These are phyloP conservation scores for Cyclophora albipunctata DNA, from an alignment of 2,888 invertebrate genomes.

Conservation along the genomic window DNA sequence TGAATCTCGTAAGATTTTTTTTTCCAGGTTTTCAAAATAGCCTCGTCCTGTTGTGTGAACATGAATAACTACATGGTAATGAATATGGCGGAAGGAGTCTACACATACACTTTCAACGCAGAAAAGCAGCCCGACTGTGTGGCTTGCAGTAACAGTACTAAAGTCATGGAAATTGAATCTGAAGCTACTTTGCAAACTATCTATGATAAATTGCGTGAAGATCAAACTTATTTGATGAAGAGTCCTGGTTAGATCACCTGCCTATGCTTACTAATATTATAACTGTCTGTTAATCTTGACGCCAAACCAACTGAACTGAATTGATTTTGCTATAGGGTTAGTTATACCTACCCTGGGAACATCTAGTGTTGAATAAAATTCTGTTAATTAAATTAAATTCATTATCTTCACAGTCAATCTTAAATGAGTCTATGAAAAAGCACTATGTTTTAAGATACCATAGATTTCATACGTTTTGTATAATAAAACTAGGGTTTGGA, in stretches of 20 bases:
- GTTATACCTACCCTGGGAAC: too few species aligned
- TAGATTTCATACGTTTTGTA: too few species aligned
- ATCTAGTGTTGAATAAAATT: too few species aligned
- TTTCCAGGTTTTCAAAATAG: conserved; percentile 91
- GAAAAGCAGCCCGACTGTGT: conserved; percentile 91
- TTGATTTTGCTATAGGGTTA: too few species aligned
- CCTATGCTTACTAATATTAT: too few species aligned
- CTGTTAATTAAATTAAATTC: too few species aligned
- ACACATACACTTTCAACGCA: conserved; percentile 95
- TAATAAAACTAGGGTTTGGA: too few species aligned
- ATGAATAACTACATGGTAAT: conserved; percentile 98
- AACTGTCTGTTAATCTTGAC: too few species aligned
- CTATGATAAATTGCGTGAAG: conserved; percentile 86
- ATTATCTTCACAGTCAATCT: too few species aligned
- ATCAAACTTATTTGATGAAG: conserved; percentile 89
- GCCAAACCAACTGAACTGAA: too few species aligned
- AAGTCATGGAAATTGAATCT: conserved; percentile 75
- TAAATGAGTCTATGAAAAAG: too few species aligned
- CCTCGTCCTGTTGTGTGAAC: conserved; percentile 91
- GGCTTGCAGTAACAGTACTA: conserved; percentile 87
- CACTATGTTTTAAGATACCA: too few species aligned
- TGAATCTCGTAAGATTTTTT: neutral
- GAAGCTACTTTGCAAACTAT: conserved; percentile 84
- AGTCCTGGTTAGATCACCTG: conserved; percentile 78
- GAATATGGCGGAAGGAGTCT: conserved; percentile 96